Base-by-base conservation (phyloP, 2,797 vertebrate species). In the Bradypodion ventrale region DNA sequence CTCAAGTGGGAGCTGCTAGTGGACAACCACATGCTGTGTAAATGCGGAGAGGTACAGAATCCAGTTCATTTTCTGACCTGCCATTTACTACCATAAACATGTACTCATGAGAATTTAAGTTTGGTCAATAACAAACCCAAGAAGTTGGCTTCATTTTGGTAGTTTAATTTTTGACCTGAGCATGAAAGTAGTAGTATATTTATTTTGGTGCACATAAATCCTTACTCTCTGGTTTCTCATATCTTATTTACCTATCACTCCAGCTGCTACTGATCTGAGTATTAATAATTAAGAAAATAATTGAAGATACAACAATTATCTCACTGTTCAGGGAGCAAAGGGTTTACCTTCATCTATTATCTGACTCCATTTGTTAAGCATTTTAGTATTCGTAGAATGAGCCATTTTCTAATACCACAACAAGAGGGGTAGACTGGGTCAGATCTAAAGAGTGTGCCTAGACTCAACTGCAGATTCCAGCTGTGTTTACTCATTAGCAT, bases 381-480 rank as follows among this genome's bases (percentile, higher is more conserved):
- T 85, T 85, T 85, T 86, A 86, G 40, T 68, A 80, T 76, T 65
- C 83, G 74, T 87, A 86, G 35, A 65, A 91, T 90, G 86, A 92
- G 15, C 15, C 49, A 75, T 52, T 49, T 75, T 56, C 73, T 8
- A 75, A 52, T 35, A 75, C 35, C 73, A 75, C 52, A 75, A 75
- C 44, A 46, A 29, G 44, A 52, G 46, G 52, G 46, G 69, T 70
- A 49, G 65, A 85, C 90, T 89, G 93, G 91, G 85, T 83, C 86
- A 89, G 87, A 85, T 85, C 83, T 89, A 59, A 85, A 92, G 84
- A 75, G 85, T 25, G n/a, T 73, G 85, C 56, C 84, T 90, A 85
- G 42, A 84, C 70, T 86, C 89, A 90, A 94, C 94, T 93, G 90
- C 89, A 94, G 92, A 89, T 82, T 70, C 73, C 37, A 52, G 72